These are phyloP conservation scores for Frankliniella fusca DNA, from an alignment of 2,888 invertebrate genomes.

Conservation along the genomic window DNA sequence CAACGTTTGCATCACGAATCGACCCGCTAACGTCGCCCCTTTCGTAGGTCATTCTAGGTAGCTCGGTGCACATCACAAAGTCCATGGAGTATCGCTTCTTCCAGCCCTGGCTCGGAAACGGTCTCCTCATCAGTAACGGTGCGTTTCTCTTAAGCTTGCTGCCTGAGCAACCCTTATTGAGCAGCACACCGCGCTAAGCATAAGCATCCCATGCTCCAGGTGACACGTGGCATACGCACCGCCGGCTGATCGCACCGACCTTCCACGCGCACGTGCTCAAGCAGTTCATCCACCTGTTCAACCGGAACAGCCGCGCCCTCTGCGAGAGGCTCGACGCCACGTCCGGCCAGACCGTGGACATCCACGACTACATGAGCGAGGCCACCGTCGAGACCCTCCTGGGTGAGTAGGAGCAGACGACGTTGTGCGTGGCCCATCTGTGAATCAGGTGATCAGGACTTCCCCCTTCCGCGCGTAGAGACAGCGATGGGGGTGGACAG, in stretches of 20 bases:
- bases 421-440: neutral
- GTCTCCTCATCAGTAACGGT: constrained; percentile 47
- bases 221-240: constrained; percentile 78
- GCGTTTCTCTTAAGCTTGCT: neutral
- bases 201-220: neutral
- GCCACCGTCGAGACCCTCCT: constrained; percentile 44
- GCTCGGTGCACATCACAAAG: constrained; percentile 46
- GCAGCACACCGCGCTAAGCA: neutral
- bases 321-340: constrained; percentile 34
- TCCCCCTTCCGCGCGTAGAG: constrained; percentile 52
- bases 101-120: constrained; percentile 48
- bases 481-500: constrained; percentile 87
- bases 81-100: constrained; percentile 46
- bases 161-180: neutral
- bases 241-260: constrained; percentile 81
- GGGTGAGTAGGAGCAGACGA: constrained; percentile 33
- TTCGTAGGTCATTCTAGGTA: constrained; percentile 44
- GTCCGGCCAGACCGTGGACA: constrained; percentile 38
- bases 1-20: too few species aligned
- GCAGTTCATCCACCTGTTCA: constrained; percentile 80
- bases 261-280: constrained; percentile 83
- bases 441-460: neutral
- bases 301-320: constrained; percentile 72
- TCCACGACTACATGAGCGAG: constrained; percentile 44
- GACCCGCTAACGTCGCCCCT: too few species aligned